Evolutionary conservation across 92 coral and sea anemone genomes (phyloP).

Genomic region (Heteractis magnifica): DNA sequence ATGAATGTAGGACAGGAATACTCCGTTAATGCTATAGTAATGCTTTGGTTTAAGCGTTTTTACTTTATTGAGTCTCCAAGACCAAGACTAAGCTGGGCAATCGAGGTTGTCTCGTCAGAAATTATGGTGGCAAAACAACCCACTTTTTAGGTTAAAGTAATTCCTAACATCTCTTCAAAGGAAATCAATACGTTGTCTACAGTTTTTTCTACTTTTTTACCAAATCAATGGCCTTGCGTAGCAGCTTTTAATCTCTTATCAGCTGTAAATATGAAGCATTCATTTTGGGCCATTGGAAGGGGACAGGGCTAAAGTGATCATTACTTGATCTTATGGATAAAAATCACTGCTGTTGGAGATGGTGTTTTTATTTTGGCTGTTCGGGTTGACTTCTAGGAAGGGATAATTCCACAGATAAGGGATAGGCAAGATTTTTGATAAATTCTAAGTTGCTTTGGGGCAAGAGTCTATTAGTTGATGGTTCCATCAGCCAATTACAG

Average conservation of each 20-base stretch:
- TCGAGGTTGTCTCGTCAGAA: not conserved
- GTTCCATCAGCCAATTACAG: constrained; percentile 19
- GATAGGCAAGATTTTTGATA: not conserved
- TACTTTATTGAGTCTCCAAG: not conserved
- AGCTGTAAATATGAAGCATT: constrained; percentile 1
- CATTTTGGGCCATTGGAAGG: not conserved
- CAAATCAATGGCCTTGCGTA: not conserved
- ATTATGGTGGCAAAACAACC: not conserved
- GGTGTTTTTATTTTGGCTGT: constrained; percentile 10
- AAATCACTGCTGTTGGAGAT: not conserved
- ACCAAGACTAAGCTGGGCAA: not conserved
- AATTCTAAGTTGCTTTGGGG: not conserved
- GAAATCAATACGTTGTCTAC: not conserved
- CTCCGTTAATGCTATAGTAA: not conserved
- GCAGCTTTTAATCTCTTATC: not conserved
- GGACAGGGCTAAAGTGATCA: constrained; percentile 4
- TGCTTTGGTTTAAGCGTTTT: not conserved
- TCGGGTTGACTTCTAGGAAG: constrained; percentile 1
- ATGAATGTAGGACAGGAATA: too few species aligned
- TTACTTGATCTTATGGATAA: not conserved
- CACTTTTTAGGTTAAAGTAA: too few species aligned
- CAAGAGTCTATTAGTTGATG: constrained; percentile 22
- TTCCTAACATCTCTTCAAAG: too few species aligned
- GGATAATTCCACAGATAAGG: constrained; percentile 13
- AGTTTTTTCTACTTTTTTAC: not conserved